Evolutionary conservation across 2,113 vertebrate genomes (phyloP).

Genomic region (Tiliqua scincoides): DNA sequence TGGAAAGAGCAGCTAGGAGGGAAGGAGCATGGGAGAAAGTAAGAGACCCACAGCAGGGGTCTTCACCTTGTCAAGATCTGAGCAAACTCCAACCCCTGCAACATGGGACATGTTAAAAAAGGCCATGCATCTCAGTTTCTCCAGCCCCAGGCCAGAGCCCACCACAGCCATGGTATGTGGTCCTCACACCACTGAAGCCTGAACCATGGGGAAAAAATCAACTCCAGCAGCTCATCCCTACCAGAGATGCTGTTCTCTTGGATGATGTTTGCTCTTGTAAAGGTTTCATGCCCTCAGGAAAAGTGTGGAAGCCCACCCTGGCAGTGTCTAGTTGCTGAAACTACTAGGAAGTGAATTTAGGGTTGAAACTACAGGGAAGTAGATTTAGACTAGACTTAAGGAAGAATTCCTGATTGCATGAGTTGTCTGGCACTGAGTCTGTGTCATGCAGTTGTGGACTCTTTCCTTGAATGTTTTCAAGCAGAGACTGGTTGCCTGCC

Average conservation of each 20-base stretch:
- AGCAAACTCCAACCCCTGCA: too few relatives aligned
- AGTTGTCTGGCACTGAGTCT: too few relatives aligned
- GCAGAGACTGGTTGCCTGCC: too few relatives aligned
- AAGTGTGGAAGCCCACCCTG: background rate
- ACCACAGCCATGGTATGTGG: background rate
- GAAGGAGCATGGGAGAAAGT: fast-evolving
- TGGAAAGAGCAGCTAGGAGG: background rate
- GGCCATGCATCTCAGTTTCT: background rate
- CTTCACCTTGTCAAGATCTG: too few relatives aligned
- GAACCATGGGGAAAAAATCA: background rate
- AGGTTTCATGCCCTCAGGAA: background rate
- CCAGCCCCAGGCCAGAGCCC: background rate
- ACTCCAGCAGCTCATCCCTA: background rate
- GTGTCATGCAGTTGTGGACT: too few relatives aligned
- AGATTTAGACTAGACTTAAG: too few relatives aligned
- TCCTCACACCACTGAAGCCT: background rate
- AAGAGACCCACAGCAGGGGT: background rate
- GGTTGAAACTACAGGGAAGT: too few relatives aligned
- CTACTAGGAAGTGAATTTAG: too few relatives aligned
- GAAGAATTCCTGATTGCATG: too few relatives aligned
- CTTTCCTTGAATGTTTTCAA: too few relatives aligned
- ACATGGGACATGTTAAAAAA: background rate
- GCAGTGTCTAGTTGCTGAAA: background rate
- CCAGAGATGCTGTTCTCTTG: background rate
- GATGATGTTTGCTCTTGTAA: background rate